Percentiles rank a stretch among this genome's conserved stretches.
Conservation (phyloP, 2,113 vertebrate species). For the Ammodytes dubius region DNA sequence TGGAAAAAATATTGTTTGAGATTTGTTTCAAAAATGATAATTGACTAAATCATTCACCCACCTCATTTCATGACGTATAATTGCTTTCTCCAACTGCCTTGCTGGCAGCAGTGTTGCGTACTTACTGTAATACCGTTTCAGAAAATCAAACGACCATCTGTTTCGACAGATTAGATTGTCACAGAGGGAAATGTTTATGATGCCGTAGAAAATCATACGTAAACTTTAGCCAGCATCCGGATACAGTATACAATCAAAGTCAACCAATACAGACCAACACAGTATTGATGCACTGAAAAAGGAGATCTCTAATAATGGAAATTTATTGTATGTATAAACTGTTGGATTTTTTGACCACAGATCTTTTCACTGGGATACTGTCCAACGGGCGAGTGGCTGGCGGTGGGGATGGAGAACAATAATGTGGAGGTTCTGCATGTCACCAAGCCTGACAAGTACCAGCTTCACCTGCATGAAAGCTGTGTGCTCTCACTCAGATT, state of each 20-base stretch:
- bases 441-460: slow-evolving; percentile 97
- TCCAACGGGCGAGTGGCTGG: slow-evolving; percentile 96
- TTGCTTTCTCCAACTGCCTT: slow-evolving; percentile 2
- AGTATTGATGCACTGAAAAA: neutral
- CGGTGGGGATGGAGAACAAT: slow-evolving; percentile 98
- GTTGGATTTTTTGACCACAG: slow-evolving; percentile 73
- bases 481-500: slow-evolving; percentile 97
- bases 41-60: slow-evolving; percentile 5
- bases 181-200: slow-evolving; percentile 23
- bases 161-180: slow-evolving; percentile 11
- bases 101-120: neutral
- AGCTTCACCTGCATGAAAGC: slow-evolving; percentile 98
- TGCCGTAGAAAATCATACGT: neutral
- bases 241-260: slow-evolving; percentile 4
- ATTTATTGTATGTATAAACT: neutral
- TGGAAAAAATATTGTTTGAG: neutral
- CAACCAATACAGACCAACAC: slow-evolving; percentile 1
- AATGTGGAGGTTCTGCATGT: slow-evolving; percentile 97
- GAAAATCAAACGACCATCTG: slow-evolving; percentile 15
- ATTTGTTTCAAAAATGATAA: neutral
- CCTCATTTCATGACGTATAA: neutral
- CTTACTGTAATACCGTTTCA: neutral
- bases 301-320: neutral
- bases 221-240: slow-evolving; percentile 10
- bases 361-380: slow-evolving; percentile 98